Percentiles rank a stretch among this genome's conserved stretches.
phyloP scores from a whole-genome alignment of 2,113 vertebrate species.

The Petrocephalus zakoni region DNA sequence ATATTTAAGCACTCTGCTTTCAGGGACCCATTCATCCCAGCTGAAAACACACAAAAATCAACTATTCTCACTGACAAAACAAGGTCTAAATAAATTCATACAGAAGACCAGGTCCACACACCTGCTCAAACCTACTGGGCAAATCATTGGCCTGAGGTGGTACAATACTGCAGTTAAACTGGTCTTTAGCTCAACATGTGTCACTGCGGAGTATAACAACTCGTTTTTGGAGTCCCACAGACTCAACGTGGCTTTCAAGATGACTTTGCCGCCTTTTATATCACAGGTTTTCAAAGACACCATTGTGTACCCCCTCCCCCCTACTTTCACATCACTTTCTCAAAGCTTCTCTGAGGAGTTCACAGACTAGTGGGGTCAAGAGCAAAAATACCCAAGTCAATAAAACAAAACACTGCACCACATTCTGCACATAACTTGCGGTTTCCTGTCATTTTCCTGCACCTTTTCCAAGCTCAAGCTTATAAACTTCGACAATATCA shows the following conservation, averaged over 20 bases:
- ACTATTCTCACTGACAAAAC: slow-evolving; percentile 10
- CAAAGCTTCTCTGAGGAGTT: background rate
- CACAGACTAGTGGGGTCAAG: background rate
- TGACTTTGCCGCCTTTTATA: background rate
- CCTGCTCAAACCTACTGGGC: background rate
- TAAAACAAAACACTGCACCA: background rate
- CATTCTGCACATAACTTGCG: background rate
- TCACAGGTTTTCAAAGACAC: background rate
- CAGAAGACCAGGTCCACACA: background rate
- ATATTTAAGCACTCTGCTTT: slow-evolving; percentile 98
- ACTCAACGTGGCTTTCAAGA: background rate
- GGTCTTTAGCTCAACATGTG: background rate
- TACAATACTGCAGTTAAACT: background rate
- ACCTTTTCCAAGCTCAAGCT: background rate
- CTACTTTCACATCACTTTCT: background rate
- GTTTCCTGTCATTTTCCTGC: background rate
- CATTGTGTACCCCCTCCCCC: background rate
- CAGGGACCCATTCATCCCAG: slow-evolving; percentile 99
- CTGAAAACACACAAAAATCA: slow-evolving; percentile 53
- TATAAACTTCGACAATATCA: background rate
- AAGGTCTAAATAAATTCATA: background rate
- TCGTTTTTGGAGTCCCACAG: background rate
- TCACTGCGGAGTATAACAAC: background rate
- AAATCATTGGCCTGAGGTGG: background rate
- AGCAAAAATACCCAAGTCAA: background rate